Percentiles rank a stretch among this genome's conserved stretches.
Conservation (phyloP, 1,140 invertebrate genomes). For the Drosophila bipectinata region DNA sequence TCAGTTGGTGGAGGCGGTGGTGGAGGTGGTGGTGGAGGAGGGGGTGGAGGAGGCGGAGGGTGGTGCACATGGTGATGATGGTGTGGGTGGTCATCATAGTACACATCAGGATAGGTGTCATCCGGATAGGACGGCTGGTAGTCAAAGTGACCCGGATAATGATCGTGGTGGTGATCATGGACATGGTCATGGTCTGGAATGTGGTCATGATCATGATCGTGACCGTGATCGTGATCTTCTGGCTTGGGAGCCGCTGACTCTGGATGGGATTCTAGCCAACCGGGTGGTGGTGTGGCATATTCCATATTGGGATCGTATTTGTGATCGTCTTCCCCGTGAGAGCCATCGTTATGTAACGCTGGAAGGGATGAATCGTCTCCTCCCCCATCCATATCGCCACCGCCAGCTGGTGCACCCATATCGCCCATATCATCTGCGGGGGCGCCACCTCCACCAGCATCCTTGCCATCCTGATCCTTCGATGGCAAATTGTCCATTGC, state of each 20-base stretch:
- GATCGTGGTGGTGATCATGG: slow-evolving; percentile 66
- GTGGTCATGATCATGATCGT: slow-evolving; percentile 38
- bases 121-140: slow-evolving; percentile 50
- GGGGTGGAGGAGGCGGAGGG: slow-evolving; percentile 47
- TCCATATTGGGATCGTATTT: slow-evolving; percentile 76
- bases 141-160: slow-evolving; percentile 46
- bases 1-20: slow-evolving; percentile 83
- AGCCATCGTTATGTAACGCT: slow-evolving; percentile 44
- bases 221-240: slow-evolving; percentile 48
- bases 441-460: slow-evolving; percentile 26
- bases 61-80: slow-evolving; percentile 83
- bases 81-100: slow-evolving; percentile 63
- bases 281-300: slow-evolving; percentile 76
- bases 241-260: slow-evolving; percentile 62
- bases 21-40: slow-evolving; percentile 82
- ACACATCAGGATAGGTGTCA: slow-evolving; percentile 62
- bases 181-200: slow-evolving; percentile 41
- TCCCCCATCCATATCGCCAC: slow-evolving; percentile 17
- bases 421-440: slow-evolving; percentile 11
- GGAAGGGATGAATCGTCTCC: slow-evolving; percentile 35
- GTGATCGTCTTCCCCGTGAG: slow-evolving; percentile 49
- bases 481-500: slow-evolving; percentile 60
- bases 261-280: slow-evolving; percentile 73
- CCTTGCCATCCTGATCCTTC: slow-evolving; percentile 46
- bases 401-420: slow-evolving; percentile 18